Conservation (phyloP, 2,797 vertebrate genomes). For the Aythya fuligula region DNA sequence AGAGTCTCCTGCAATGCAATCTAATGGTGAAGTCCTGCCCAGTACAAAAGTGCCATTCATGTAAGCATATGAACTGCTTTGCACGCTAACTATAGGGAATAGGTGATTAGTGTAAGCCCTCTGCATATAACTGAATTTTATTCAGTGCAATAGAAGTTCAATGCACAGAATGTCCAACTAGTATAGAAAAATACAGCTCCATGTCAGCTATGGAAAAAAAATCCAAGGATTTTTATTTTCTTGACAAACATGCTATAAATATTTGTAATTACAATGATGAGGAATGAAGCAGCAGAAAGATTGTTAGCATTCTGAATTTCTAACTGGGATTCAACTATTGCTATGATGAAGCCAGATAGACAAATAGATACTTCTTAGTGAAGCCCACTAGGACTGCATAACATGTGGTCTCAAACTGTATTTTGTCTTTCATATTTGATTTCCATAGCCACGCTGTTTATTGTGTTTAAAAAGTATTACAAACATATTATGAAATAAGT, state of each 20-base stretch:
- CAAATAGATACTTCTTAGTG: not conserved
- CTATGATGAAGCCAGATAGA: not conserved
- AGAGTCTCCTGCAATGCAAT: not conserved
- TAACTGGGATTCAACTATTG: not conserved
- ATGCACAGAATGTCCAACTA: slow-evolving; percentile 6
- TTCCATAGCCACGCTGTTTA: slow-evolving; percentile 44
- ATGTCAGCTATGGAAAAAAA: not conserved
- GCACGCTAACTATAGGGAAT: not conserved
- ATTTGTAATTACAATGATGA: not conserved
- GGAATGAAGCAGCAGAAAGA: not conserved
- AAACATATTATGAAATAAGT: slow-evolving; percentile 13
- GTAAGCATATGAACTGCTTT: not conserved
- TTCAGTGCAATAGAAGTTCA: slow-evolving; percentile 2
- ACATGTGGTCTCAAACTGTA: not conserved
- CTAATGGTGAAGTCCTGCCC: not conserved
- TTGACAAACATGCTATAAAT: not conserved
- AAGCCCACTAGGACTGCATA: slow-evolving; percentile 24
- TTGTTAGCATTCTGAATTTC: not conserved
- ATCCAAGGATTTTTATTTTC: not conserved
- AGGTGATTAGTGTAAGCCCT: not conserved
- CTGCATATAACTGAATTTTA: not conserved
- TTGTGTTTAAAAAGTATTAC: slow-evolving; percentile 34
- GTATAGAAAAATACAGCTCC: not conserved
- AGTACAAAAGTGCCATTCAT: not conserved
- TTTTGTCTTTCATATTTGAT: slow-evolving; percentile 39